phyloP scores from a whole-genome alignment of 2,113 vertebrate genomes.

The Acanthisitta chloris region DNA sequence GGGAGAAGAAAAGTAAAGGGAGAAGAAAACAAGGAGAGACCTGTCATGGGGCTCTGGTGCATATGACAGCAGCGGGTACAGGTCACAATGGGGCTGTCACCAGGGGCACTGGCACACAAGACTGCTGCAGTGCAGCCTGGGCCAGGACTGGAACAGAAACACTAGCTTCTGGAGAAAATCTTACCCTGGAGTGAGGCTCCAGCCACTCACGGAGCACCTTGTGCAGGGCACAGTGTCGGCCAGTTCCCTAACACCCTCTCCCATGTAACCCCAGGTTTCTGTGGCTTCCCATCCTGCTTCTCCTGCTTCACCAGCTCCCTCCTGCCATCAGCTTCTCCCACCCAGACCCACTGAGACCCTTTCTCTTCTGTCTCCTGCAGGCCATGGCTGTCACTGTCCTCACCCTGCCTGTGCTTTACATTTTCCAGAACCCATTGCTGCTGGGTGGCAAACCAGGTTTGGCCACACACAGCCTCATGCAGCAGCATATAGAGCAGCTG shows the following conservation, averaged over 20 bases:
- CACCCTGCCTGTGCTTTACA: not conserved
- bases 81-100: not conserved
- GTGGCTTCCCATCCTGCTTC: no score
- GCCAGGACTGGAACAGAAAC: not conserved
- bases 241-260: rapidly evolving
- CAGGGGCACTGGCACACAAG: not conserved
- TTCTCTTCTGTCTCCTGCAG: not conserved
- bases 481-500: not conserved
- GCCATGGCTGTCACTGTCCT: not conserved
- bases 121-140: not conserved
- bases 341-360: not conserved
- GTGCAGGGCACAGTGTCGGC: not conserved
- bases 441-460: rapidly evolving
- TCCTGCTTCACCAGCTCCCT: rapidly evolving
- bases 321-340: no score
- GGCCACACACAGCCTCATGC: not conserved
- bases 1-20: no score
- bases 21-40: no score
- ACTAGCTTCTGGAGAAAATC: not conserved
- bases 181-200: not conserved
- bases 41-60: not conserved
- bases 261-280: not conserved
- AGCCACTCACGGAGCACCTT: not conserved
- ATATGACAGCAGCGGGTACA: not conserved
- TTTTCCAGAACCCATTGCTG: not conserved